Evolutionary conservation across 2,113 vertebrate species (phyloP).

Genomic region (Alosa alosa): DNA sequence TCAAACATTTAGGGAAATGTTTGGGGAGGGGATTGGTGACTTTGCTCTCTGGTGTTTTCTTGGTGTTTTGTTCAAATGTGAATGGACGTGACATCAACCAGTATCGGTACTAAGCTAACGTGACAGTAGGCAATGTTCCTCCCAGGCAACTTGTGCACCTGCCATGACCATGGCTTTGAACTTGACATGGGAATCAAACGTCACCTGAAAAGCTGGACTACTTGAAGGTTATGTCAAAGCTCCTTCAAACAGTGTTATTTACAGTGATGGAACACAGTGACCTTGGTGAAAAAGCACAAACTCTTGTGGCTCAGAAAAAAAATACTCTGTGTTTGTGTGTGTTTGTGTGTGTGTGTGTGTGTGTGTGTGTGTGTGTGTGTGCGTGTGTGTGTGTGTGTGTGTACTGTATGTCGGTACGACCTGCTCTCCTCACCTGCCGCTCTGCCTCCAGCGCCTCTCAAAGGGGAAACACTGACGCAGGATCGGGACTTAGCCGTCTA

Average conservation of each 20-base stretch:
- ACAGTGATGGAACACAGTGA: background rate
- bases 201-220: background rate
- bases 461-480: background rate
- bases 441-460: background rate
- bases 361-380: no score
- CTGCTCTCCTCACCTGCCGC: background rate
- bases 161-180: background rate
- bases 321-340: no score
- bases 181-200: background rate
- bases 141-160: background rate
- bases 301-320: background rate
- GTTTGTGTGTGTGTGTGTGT: no score
- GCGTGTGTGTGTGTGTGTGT: no score
- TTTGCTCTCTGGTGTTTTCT: no score
- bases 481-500: background rate
- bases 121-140: no score
- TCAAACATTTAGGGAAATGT: no score
- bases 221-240: background rate
- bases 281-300: background rate
- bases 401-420: background rate
- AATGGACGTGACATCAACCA: no score
- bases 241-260: background rate
- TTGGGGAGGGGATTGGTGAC: no score
- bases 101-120: no score
- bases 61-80: no score